These are phyloP conservation scores for Plodia interpunctella DNA, from an alignment of 1,140 invertebrate genomes.

Conservation along the genomic window DNA sequence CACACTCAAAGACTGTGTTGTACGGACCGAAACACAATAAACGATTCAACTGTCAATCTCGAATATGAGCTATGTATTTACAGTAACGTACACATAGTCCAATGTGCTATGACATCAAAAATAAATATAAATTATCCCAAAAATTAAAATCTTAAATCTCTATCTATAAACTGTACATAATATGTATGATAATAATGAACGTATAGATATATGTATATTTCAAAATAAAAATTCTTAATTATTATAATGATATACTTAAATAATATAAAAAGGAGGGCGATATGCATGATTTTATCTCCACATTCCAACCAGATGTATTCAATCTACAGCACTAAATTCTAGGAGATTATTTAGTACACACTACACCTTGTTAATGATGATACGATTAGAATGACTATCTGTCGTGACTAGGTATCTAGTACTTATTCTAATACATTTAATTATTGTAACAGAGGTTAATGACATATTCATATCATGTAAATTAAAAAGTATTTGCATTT, in stretches of 20 bases:
- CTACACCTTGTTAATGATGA: conserved; percentile 3
- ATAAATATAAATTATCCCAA: conserved; percentile 74
- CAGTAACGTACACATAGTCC: conserved; percentile 36
- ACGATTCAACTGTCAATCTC: conserved; percentile 12
- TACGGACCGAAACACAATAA: conserved; percentile 11
- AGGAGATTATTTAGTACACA: conserved; percentile 6
- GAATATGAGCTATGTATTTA: neutral
- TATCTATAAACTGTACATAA: conserved; percentile 71
- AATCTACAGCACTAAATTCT: neutral
- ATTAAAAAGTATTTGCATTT: conserved; percentile 75
- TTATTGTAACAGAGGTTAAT: conserved; percentile 68
- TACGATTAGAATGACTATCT: conserved; percentile 19
- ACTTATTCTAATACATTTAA: conserved; percentile 47
- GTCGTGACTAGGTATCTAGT: conserved; percentile 52
- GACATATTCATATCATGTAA: conserved; percentile 76
- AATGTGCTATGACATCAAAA: conserved; percentile 72
- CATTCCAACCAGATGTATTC: conserved; percentile 56
- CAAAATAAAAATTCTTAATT: conserved; percentile 47
- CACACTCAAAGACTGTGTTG: conserved; percentile 53
- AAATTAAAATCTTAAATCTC: conserved; percentile 73
- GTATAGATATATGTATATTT: conserved; percentile 41
- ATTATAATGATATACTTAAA: conserved; percentile 49
- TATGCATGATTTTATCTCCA: conserved; percentile 71
- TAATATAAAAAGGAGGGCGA: conserved; percentile 52
- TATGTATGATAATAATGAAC: conserved; percentile 67